These are phyloP conservation scores for Xylota sylvarum DNA, from an alignment of 2,888 invertebrate genomes.

Conservation along the genomic window DNA sequence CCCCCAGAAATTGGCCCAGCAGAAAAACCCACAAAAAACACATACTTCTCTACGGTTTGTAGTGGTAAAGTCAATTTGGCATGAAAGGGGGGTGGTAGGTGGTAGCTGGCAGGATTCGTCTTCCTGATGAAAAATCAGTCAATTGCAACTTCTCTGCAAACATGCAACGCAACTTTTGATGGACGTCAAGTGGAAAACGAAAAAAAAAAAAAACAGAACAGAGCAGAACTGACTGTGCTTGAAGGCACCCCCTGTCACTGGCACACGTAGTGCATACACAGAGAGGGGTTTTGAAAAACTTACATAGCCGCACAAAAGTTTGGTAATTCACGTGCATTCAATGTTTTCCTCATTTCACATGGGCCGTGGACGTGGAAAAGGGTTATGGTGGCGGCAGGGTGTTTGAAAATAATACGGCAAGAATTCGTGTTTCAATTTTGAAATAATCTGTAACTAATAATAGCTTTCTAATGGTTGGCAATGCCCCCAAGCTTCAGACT, in stretches of 20 bases:
- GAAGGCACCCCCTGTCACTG: slow-evolving; percentile 15
- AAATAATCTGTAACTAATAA: slow-evolving; percentile 33
- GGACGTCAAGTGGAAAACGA: slow-evolving; percentile 49
- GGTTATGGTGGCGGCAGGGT: not conserved
- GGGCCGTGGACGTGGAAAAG: not conserved
- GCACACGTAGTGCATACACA: not conserved
- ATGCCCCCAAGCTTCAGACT: slow-evolving; percentile 18
- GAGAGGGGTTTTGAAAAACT: not conserved
- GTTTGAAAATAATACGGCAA: not conserved
- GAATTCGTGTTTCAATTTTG: slow-evolving; percentile 17
- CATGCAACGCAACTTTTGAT: slow-evolving; percentile 66
- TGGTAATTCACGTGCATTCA: not conserved
- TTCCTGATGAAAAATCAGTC: slow-evolving; percentile 57
- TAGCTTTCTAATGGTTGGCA: not conserved
- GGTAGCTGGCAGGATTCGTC: not conserved
- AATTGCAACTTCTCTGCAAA: slow-evolving; percentile 67
- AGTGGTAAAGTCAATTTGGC: slow-evolving; percentile 22
- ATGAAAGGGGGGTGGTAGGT: slow-evolving; percentile 3
- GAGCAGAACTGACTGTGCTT: not conserved
- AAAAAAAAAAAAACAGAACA: not conserved
- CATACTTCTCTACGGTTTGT: not conserved
- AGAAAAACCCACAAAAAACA: slow-evolving; percentile 14
- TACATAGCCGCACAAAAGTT: not conserved
- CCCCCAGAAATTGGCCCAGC: slow-evolving; percentile 26
- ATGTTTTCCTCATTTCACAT: not conserved